Evolutionary conservation across 1,140 invertebrate species (phyloP).

Genomic region (Anastatus disparis): DNA sequence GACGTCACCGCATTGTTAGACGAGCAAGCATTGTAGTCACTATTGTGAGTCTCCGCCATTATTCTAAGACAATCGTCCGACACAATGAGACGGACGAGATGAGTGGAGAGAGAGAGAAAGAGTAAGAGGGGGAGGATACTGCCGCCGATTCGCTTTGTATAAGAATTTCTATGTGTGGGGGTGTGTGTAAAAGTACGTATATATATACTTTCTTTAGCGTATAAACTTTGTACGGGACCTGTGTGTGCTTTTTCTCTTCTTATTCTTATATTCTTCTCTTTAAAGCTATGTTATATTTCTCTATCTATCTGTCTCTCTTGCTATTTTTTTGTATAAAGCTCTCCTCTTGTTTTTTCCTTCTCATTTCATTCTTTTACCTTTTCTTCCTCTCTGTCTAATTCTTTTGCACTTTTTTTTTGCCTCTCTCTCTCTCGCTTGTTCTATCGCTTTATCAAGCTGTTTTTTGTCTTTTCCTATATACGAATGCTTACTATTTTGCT

Average conservation of each 20-base stretch:
- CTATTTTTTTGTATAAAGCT: neutral
- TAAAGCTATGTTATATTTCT: neutral
- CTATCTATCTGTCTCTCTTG: neutral
- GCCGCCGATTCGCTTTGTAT: slow-evolving; percentile 60
- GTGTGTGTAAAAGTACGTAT: neutral
- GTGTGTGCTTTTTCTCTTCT: slow-evolving; percentile 7
- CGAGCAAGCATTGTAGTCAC: slow-evolving; percentile 69
- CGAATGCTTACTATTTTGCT: neutral
- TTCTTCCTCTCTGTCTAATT: neutral
- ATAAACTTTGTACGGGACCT: neutral
- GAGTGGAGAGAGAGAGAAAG: slow-evolving; percentile 55
- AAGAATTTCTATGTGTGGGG: neutral
- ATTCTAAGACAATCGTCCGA: slow-evolving; percentile 70
- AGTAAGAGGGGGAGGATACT: slow-evolving; percentile 56
- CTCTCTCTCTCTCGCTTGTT: neutral
- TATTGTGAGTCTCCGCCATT: slow-evolving; percentile 69
- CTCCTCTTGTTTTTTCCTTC: neutral
- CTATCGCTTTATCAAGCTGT: slow-evolving; percentile 32
- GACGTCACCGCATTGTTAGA: slow-evolving; percentile 69
- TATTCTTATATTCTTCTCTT: neutral
- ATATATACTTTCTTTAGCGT: neutral
- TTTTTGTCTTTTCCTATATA: slow-evolving; percentile 21
- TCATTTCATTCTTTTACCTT: neutral
- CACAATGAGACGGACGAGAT: slow-evolving; percentile 67
- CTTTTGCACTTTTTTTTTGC: slow-evolving; percentile 25